A percentile compares a stretch with the other conserved stretches of the same genome.
Conservation (phyloP, 2,888 invertebrate genomes). For the Lasioglossum morio region DNA sequence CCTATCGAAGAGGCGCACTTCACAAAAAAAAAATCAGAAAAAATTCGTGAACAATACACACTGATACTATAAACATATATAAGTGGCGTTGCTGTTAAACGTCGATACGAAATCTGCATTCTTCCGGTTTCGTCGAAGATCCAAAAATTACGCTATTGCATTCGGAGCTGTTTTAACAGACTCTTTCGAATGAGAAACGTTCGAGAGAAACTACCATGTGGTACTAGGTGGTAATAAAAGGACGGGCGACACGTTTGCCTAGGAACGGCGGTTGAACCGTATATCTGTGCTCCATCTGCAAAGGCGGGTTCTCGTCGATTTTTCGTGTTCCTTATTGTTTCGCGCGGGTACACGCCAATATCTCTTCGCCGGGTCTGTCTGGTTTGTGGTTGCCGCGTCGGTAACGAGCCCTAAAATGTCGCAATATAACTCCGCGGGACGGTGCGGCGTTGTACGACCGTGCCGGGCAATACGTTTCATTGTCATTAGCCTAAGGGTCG, state of each 20-base stretch:
- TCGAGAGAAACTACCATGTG: no score
- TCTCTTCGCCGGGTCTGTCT: constrained; percentile 16
- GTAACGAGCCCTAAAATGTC: constrained; percentile 61
- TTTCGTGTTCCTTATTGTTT: constrained; percentile 46
- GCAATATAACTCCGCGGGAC: constrained; percentile 33
- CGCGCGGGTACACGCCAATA: background rate
- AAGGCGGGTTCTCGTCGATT: constrained; percentile 23
- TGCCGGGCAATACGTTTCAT: constrained; percentile 43
- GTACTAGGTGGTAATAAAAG: background rate
- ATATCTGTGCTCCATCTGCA: constrained; percentile 42
- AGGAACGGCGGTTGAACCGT: background rate
- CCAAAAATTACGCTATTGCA: no score
- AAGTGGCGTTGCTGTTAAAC: background rate
- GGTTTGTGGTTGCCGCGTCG: background rate
- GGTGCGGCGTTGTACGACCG: constrained; percentile 27
- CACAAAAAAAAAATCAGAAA: no score
- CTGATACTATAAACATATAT: background rate
- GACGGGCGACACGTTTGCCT: background rate
- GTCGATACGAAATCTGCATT: background rate
- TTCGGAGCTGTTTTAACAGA: no score
- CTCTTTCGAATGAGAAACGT: no score
- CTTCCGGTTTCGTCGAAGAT: background rate
- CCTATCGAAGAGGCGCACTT: background rate
- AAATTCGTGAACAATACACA: background rate
- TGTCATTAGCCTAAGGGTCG: constrained; percentile 64